A percentile compares a stretch with the other conserved stretches of the same genome.
These are phyloP conservation scores for Dipodomys stephensi DNA, from an alignment of 2,113 vertebrate genomes.

Conservation along the genomic window DNA sequence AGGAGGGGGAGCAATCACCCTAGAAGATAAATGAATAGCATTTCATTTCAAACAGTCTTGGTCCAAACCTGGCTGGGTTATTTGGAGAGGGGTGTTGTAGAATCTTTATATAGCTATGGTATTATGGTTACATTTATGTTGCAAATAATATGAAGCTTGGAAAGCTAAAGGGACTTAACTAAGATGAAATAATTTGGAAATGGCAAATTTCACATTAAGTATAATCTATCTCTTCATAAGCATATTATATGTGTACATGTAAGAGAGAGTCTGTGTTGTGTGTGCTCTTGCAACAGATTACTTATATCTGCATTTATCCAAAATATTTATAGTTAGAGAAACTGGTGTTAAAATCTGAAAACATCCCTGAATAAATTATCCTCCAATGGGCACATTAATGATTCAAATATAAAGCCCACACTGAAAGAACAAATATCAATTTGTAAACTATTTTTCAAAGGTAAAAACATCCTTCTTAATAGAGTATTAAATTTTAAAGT, in stretches of 20 bases:
- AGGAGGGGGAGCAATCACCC: neutral
- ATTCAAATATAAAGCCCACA: slow-evolving; percentile 72
- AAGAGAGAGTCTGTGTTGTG: neutral
- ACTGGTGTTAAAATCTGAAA: slow-evolving; percentile 50
- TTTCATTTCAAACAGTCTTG: neutral
- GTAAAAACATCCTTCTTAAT: slow-evolving; percentile 74
- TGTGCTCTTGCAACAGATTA: neutral
- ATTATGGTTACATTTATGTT: neutral
- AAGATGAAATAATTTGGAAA: neutral
- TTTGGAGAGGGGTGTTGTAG: neutral
- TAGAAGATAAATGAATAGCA: neutral
- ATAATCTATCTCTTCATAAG: neutral
- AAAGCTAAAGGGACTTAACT: neutral
- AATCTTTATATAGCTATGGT: neutral
- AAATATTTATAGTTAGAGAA: slow-evolving; percentile 66
- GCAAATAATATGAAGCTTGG: neutral
- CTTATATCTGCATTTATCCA: slow-evolving; percentile 11
- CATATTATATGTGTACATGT: slow-evolving; percentile 18
- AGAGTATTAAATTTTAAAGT: slow-evolving; percentile 75
- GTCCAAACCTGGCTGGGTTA: accelerated
- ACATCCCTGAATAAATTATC: slow-evolving; percentile 60
- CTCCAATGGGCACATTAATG: slow-evolving; percentile 70
- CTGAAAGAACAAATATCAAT: slow-evolving; percentile 66
- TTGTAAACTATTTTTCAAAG: slow-evolving; percentile 80
- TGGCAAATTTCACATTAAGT: neutral